These are phyloP conservation scores for Anticlea derivata DNA, from an alignment of 2,888 invertebrate species.

Conservation along the genomic window DNA sequence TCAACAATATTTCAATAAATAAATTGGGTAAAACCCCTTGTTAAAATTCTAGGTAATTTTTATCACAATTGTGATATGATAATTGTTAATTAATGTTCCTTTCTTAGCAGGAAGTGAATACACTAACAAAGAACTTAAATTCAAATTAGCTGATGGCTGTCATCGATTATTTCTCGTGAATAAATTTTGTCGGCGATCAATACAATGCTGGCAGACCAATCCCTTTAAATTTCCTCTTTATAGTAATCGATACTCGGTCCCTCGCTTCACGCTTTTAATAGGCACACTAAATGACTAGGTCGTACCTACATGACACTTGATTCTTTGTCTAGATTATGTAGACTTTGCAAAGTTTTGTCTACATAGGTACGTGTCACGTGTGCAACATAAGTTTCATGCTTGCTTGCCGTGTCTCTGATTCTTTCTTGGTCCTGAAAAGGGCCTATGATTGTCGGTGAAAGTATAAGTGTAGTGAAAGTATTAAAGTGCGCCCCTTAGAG, in stretches of 20 bases:
- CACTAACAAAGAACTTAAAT: constrained; percentile 1
- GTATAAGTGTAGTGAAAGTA: no score
- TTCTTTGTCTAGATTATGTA: no score
- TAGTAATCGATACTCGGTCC: constrained; percentile 26
- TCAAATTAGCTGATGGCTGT: constrained; percentile 5
- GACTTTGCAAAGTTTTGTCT: no score
- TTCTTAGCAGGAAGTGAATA: constrained; percentile 8
- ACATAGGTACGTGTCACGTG: no score
- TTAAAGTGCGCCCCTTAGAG: no score
- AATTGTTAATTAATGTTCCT: not conserved
- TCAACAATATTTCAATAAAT: not conserved
- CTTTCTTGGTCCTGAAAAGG: no score
- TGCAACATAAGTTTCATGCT: no score
- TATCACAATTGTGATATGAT: constrained; percentile 3
- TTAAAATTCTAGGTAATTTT: not conserved
- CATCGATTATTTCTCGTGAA: constrained; percentile 24
- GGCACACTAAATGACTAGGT: no score
- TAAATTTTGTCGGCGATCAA: constrained; percentile 26
- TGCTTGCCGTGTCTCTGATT: no score
- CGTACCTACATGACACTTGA: no score
- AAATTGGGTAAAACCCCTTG: not conserved
- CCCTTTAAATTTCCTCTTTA: constrained; percentile 38
- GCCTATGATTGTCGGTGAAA: no score
- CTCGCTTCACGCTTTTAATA: no score
- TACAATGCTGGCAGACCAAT: constrained; percentile 29